Evolutionary conservation across 2,113 vertebrate genomes (phyloP).

Genomic region (Orthonyx spaldingii): DNA sequence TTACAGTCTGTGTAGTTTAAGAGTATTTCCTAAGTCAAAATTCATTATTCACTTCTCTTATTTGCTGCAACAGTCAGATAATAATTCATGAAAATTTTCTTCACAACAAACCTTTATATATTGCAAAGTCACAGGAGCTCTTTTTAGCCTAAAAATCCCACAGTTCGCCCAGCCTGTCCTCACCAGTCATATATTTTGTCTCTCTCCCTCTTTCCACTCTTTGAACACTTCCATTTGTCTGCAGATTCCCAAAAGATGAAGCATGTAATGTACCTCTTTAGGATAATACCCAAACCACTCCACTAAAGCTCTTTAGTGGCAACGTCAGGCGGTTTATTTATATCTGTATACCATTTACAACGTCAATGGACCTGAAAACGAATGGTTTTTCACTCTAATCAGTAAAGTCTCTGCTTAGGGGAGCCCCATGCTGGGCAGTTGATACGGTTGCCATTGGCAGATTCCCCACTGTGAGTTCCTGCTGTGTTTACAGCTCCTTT

Average conservation of each 20-base stretch:
- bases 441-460: neutral
- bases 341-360: neutral
- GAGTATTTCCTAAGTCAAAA: neutral
- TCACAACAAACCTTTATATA: neutral
- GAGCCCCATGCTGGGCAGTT: neutral
- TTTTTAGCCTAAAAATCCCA: neutral
- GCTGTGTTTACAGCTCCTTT: neutral
- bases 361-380: neutral
- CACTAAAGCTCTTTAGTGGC: neutral
- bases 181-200: neutral
- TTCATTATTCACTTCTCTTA: neutral
- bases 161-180: neutral
- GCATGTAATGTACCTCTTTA: neutral
- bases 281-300: neutral
- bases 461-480: neutral
- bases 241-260: neutral
- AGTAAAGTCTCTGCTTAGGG: neutral
- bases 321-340: fast-evolving
- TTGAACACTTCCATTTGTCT: neutral
- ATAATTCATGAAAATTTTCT: neutral
- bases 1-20: neutral
- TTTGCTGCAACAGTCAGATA: neutral
- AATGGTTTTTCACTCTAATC: neutral
- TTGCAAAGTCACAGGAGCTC: neutral
- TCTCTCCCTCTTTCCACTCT: neutral